phyloP scores from a whole-genome alignment of 2,797 vertebrate genomes.

The Micromesistius poutassou region DNA sequence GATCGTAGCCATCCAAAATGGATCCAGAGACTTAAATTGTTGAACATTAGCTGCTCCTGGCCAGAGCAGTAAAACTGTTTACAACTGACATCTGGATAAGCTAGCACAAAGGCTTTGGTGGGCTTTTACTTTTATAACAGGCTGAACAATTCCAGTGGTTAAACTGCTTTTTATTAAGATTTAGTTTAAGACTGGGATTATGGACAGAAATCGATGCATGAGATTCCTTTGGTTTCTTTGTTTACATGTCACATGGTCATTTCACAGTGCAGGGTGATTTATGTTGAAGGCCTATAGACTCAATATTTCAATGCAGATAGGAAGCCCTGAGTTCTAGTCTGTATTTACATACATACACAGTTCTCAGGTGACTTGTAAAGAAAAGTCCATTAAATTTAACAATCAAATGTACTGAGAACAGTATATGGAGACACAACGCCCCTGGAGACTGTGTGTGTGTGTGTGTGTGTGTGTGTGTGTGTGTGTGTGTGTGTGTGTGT shows the following conservation, averaged over 20 bases:
- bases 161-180: constrained; percentile 41
- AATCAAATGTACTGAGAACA: constrained; percentile 65
- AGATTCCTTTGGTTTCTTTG: constrained; percentile 47
- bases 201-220: constrained; percentile 43
- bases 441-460: constrained; percentile 48
- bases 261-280: constrained; percentile 48
- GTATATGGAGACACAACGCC: constrained; percentile 54
- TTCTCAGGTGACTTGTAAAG: constrained; percentile 56
- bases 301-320: constrained; percentile 51
- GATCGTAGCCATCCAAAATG: constrained; percentile 29
- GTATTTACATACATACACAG: constrained; percentile 58
- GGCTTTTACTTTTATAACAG: constrained; percentile 35
- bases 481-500: constrained; percentile 29
- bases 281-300: constrained; percentile 43
- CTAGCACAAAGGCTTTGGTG: constrained; percentile 35
- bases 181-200: constrained; percentile 31
- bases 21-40: constrained; percentile 21
- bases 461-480: not conserved
- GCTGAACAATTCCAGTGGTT: constrained; percentile 41
- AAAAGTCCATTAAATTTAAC: constrained; percentile 65
- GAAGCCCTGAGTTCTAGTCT: constrained; percentile 40
- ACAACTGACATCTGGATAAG: constrained; percentile 44
- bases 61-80: constrained; percentile 38
- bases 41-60: constrained; percentile 33
- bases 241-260: constrained; percentile 44